These are phyloP conservation scores for Geodia barretti DNA, from an alignment of 37 sponge, comb jelly and placozoan species.

Conservation along the genomic window DNA sequence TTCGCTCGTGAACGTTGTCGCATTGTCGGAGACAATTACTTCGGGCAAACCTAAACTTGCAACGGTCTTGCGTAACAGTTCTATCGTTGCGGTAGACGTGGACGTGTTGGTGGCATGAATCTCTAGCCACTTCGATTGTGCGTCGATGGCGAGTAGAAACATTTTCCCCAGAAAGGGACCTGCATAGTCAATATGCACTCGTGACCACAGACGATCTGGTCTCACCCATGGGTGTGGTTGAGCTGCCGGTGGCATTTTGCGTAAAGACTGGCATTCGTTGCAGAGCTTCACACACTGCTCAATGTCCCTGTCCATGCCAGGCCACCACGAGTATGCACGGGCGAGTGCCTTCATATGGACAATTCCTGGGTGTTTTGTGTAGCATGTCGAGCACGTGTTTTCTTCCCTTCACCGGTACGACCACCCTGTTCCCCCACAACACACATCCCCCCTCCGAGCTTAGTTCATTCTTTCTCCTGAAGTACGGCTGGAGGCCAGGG, in stretches of 20 bases:
- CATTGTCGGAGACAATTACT: slow-evolving; percentile 32
- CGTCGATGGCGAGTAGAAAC: slow-evolving; percentile 10
- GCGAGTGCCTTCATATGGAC: slow-evolving; percentile 31
- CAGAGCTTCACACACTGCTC: no score
- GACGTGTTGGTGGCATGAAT: slow-evolving; percentile 3
- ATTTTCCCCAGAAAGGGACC: slow-evolving; percentile 9
- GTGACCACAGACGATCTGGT: slow-evolving; percentile 10
- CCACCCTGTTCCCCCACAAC: no score
- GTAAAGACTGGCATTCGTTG: background rate
- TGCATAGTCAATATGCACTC: slow-evolving; percentile 20
- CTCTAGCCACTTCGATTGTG: slow-evolving; percentile 17
- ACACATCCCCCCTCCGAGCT: no score
- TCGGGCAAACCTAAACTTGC: slow-evolving; percentile 8
- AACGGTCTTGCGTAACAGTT: slow-evolving; percentile 2
- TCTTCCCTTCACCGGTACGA: slow-evolving; percentile 8
- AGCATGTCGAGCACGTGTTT: background rate
- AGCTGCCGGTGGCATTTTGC: slow-evolving; percentile 9
- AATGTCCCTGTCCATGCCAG: slow-evolving; percentile 32
- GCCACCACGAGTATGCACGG: slow-evolving; percentile 42
- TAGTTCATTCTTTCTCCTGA: no score
- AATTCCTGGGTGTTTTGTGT: slow-evolving; percentile 36
- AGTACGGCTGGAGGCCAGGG: no score
- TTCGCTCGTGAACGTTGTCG: slow-evolving; percentile 20
- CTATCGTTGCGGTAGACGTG: slow-evolving; percentile 20
- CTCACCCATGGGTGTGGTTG: slow-evolving; percentile 40